Base-by-base conservation (phyloP, 1,140 invertebrate species). In the Megathymus violae region DNA sequence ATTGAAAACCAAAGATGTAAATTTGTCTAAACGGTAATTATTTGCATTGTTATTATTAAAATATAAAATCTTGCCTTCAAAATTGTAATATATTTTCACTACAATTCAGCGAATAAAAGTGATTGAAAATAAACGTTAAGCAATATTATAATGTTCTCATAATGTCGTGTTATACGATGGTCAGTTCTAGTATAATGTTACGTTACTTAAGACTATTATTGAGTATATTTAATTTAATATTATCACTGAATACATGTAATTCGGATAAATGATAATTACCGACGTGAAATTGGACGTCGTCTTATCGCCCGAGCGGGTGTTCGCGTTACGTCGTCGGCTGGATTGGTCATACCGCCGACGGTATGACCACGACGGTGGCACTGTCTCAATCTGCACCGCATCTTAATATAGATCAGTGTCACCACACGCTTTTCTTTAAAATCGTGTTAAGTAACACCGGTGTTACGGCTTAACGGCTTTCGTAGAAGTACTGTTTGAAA, bases 1-100 rank as follows among this genome's bases (percentile, higher is more conserved):
- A 38, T 31, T 31, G 4, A 34, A 46, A 59, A 54, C 50, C 50
- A 31, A 63, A 63, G 46, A 52, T 19, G 44, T 31, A 62, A 47
- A 38, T 3, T 31, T 14, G 14, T 44, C 13, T 54, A n/a, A 22
- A 43, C 4, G 27, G 4, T 15, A 16, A 43, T 31, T 22, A 27
- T 3, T 58, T 36, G 9, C 41, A 46, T n/a, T n/a, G n/a, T n/a
- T n/a, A 41, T 22, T 22, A 22, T 3, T 22, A 22, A 22, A 22
- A 3, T 22, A 3, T 22, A 22, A 22, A 7, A 31, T 47, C 44
- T 47, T 47, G 44, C 44, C 44, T 27, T 27, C 17, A 44, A 19
- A 17, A 10, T 3, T 22, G n/a, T n/a, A n/a, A n/a, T n/a, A n/a
- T n/a, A n/a, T 46, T 10, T 46, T 27, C 5, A 47, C 19, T 47